Conservation (phyloP, 2,888 invertebrate genomes). For the Stomorhina lunata region DNA sequence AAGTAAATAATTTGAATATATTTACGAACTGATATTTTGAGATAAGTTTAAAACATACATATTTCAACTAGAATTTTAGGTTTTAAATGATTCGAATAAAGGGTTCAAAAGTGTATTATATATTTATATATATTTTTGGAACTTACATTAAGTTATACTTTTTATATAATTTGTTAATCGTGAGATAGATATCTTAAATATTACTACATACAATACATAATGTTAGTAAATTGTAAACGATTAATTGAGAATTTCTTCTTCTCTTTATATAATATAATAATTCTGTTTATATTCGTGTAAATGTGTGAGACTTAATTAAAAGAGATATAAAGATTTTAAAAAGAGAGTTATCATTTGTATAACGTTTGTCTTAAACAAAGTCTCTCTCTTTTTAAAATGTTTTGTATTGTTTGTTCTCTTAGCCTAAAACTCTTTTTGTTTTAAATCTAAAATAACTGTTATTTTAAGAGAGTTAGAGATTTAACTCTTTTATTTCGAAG, state of each 20-base stretch:
- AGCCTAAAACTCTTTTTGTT: background rate
- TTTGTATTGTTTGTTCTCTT: background rate
- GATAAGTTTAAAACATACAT: too few relatives aligned
- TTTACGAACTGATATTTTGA: too few relatives aligned
- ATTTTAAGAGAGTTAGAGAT: background rate
- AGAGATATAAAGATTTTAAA: background rate
- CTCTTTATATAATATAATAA: background rate
- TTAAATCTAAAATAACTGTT: constrained; percentile 1
- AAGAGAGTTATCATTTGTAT: too few relatives aligned
- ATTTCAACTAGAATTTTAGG: too few relatives aligned
- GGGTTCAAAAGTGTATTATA: too few relatives aligned
- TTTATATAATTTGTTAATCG: background rate
- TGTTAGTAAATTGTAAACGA: constrained; percentile 20
- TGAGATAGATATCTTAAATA: background rate
- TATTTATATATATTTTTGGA: background rate
- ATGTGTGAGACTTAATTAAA: background rate
- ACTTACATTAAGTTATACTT: too few relatives aligned
- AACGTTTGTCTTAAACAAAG: background rate
- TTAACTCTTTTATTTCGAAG: too few relatives aligned
- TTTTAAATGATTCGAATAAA: too few relatives aligned
- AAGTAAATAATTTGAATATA: too few relatives aligned
- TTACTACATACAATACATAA: constrained; percentile 33
- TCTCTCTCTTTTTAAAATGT: background rate
- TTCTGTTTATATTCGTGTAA: background rate
- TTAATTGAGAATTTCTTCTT: background rate